These are phyloP conservation scores for Betta splendens DNA, from an alignment of 2,797 vertebrate genomes.

Conservation along the genomic window DNA sequence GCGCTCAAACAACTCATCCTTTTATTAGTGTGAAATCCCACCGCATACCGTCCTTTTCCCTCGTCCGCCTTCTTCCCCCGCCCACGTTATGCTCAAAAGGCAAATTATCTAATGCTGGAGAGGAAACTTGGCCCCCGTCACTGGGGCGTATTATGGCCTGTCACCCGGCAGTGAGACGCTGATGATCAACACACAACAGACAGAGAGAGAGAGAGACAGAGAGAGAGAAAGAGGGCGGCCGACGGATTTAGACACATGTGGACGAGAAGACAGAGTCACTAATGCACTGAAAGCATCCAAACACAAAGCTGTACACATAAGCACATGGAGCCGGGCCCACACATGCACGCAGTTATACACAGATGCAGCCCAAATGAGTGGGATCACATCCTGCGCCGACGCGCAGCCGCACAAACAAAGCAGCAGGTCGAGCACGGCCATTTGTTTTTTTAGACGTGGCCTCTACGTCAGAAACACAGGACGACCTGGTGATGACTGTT, in stretches of 20 bases:
- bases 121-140: constrained; percentile 56
- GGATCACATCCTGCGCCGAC: constrained; percentile 24
- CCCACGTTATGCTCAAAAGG: constrained; percentile 44
- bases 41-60: constrained; percentile 25
- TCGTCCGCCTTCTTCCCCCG: constrained; percentile 18
- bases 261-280: constrained; percentile 27
- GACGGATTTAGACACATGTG: constrained; percentile 31
- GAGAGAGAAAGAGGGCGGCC: no score
- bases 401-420: constrained; percentile 22
- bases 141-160: constrained; percentile 50
- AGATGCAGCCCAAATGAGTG: constrained; percentile 44
- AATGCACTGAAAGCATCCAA: constrained; percentile 24
- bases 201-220: constrained; percentile 14
- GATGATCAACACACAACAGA: constrained; percentile 49
- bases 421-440: constrained; percentile 11
- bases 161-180: constrained; percentile 60
- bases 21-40: constrained; percentile 54
- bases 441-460: no score
- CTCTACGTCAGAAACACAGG: constrained; percentile 26
- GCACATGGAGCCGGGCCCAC: constrained; percentile 10
- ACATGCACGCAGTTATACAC: constrained; percentile 38
- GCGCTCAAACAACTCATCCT: constrained; percentile 46
- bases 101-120: constrained; percentile 52
- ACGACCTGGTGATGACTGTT: constrained; percentile 20
- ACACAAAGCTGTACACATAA: constrained; percentile 20